Evolutionary conservation across 1,140 invertebrate species (phyloP), one percentile per base, ranked within the genome.

Genomic region (Drosophila parabipectinata): DNA sequence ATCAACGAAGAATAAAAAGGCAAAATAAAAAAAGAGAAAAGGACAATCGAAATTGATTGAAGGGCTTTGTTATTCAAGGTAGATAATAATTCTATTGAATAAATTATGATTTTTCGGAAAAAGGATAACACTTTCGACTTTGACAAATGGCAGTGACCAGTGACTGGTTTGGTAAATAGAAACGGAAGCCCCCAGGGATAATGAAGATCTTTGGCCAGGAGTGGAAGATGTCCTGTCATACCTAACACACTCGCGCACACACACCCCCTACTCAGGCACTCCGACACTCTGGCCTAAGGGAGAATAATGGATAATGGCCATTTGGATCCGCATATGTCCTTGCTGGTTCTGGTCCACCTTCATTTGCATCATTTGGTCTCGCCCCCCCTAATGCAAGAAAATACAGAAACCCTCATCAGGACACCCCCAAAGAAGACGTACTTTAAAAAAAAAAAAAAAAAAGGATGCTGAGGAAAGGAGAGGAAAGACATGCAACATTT

Each of bases 401-500:
- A 30, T 14, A 12, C 9, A 18, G 51, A 30, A n/a, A 45, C 41
- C 9, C 8, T 32, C 32, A 32, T n/a, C 44, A 21, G 44, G 44
- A 47, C 44, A 47, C 18, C 8, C 8, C 18, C 21, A 10, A 24
- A 18, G 18, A 37, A 39, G 51, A 26, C 34, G 4, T 12, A 12
- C 10, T 12, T 12, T 4, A 4, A 37, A 12, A 37, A 37, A 37
- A 12, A 37, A 37, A 37, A 12, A 12, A 32, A 34, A 34, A 34
- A 44, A 41, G 61, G 9, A 32, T 21, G 24, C 32, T 28, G 51
- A 15, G 9, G 15, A 39, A 9, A 18, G 6, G 15, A 39, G n/a
- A 18, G 6, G 24, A 53, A 26, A 21, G 61, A 58, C 41, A 68
- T 77, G 76, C 68, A 75, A 62, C 72, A 80, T 84, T 77, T 84